These are phyloP conservation scores for Alviniconcha strummeri DNA, from an alignment of 2,888 invertebrate genomes.

Conservation along the genomic window DNA sequence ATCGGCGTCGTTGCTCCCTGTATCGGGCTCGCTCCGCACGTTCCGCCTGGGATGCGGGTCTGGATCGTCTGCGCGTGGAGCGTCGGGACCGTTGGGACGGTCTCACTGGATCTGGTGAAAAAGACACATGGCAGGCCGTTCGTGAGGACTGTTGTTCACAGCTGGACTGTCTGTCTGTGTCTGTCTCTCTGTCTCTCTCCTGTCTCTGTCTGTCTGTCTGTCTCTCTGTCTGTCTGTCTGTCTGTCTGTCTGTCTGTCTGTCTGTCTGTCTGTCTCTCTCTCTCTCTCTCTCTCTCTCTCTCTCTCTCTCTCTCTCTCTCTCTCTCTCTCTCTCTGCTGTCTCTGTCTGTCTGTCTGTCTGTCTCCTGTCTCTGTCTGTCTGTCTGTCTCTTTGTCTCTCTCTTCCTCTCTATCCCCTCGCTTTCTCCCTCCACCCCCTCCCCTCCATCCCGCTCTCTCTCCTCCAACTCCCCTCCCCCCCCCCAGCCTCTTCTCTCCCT, in stretches of 20 bases:
- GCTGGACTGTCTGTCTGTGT: not conserved
- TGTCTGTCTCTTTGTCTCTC: not conserved
- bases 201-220: not conserved
- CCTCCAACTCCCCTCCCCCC: not conserved
- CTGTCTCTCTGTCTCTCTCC: not conserved
- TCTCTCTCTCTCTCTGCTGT: not conserved
- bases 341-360: not conserved
- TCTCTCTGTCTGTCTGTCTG: not conserved
- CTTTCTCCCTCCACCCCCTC: not conserved
- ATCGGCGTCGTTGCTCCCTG: conserved; percentile 14
- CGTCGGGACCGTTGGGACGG: not conserved
- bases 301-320: not conserved
- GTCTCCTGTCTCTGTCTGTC: not conserved
- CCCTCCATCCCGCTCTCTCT: not conserved
- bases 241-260: not conserved
- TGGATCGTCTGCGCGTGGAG: not conserved
- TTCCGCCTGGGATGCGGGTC: not conserved
- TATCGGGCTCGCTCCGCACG: not conserved
- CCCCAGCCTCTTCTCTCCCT: not conserved
- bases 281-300: not conserved
- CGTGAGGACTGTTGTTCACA: not conserved
- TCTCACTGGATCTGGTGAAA: not conserved
- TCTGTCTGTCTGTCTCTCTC: not conserved
- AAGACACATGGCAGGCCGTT: not conserved
- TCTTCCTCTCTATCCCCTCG: not conserved